Base-by-base conservation (phyloP, 2,888 invertebrate genomes). In the Hirtodrosophila confusa region DNA sequence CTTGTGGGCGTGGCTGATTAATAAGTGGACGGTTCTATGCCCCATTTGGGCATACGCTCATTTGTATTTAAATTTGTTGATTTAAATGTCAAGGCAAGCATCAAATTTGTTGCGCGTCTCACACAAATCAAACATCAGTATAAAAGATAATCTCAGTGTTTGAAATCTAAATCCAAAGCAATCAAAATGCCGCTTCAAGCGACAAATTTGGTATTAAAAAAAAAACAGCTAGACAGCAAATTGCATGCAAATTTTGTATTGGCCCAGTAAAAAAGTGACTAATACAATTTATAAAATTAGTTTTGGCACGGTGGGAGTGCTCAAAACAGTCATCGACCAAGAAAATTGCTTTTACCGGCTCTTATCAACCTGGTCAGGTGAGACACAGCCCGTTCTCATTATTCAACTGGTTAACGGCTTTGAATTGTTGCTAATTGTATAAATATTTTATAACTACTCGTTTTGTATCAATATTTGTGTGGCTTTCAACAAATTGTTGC, bases 401-500 rank as follows among this genome's bases (percentile, higher is more conserved):
- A 41, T 35, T 24, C 31, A 24, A 40, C 17, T 55, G 27, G 35
- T 39, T 12, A 31, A 44, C 62, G 62, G 45, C 51, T 43, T 37
- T 6, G 12, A 37, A 5, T 31, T 68, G 29, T 48, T 11, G 33
- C 57, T 72, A 72, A 71, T 43, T 61, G 66, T 47, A 53, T 60
- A 65, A 70, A 75, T 70, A 44, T 60, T 50, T 50, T 40, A n/a
- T 9, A 39, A 11, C 6, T 37, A 37, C 17, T 37, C 10, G 8
- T 9, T 27, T 41, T 8, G 17, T 29, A 9, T 39, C 23, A 49
- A 41, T 62, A 43, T 41, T 58, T 65, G 51, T 65, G 43, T 33
- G 82, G 65, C 65, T 72, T 78, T 85, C 58, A 63, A 69, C 58
- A 71, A 68, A 75, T 66, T 65, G 72, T 69, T 48, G 62, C 62